Evolutionary conservation across 2,797 vertebrate species (phyloP).

Genomic region (Chloroceryle inda): DNA sequence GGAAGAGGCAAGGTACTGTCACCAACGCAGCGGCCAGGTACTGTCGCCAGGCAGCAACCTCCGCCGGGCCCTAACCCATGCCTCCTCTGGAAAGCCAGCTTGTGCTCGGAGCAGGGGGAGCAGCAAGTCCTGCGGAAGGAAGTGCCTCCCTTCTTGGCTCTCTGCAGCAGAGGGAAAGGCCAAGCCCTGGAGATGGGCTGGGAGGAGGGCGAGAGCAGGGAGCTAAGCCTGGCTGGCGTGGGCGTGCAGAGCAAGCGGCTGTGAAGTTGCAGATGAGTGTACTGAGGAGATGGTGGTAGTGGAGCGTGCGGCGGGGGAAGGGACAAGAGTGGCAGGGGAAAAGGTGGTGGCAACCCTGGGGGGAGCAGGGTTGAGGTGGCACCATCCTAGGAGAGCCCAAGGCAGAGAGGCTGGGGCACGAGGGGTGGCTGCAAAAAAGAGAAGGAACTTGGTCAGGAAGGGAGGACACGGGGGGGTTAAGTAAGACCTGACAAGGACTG

Average conservation of each 20-base stretch:
- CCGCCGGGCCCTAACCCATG: not conserved
- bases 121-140: not conserved
- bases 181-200: not conserved
- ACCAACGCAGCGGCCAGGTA: no score
- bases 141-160: not conserved
- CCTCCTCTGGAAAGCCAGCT: not conserved
- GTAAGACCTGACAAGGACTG: not conserved
- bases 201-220: not conserved
- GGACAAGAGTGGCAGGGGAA: not conserved
- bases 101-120: not conserved
- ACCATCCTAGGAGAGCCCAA: not conserved
- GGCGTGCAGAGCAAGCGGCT: fast-evolving
- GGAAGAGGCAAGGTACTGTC: constrained; percentile 5
- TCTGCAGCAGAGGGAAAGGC: not conserved
- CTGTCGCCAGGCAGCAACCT: not conserved
- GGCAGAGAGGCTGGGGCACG: not conserved
- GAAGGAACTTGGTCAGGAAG: not conserved
- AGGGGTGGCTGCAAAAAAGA: not conserved
- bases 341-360: not conserved
- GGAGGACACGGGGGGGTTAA: not conserved
- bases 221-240: not conserved
- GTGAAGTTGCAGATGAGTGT: fast-evolving
- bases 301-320: not conserved
- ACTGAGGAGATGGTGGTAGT: not conserved
- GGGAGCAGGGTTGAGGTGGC: not conserved